phyloP scores from a whole-genome alignment of 1,140 invertebrate genomes.

The Drosophila mojavensis region DNA sequence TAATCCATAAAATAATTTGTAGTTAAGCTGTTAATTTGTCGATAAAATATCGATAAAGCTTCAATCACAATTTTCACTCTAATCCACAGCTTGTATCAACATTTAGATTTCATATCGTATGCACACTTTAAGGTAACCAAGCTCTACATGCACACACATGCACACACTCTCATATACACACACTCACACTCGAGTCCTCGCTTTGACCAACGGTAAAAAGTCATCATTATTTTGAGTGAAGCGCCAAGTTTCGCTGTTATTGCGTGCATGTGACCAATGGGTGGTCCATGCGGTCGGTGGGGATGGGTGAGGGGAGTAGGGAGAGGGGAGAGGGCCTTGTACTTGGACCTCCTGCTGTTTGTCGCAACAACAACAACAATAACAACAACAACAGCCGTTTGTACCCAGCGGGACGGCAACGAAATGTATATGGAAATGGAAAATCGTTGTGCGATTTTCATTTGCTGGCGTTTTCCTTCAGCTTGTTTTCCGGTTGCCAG shows the following conservation, averaged over 20 bases:
- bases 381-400: neutral
- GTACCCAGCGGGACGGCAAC: conserved; percentile 3
- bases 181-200: neutral
- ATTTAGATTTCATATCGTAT: neutral
- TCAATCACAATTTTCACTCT: neutral
- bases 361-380: conserved; percentile 1
- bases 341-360: conserved; percentile 15
- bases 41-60: conserved; percentile 17
- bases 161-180: neutral
- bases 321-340: neutral
- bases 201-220: conserved; percentile 27
- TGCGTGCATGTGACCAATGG: neutral
- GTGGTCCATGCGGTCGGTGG: neutral
- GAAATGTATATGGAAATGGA: conserved; percentile 26
- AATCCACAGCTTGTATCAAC: neutral
- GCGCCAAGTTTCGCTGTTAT: conserved; percentile 11
- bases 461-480: neutral
- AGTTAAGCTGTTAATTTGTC: neutral
- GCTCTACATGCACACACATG: neutral
- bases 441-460: conserved; percentile 23
- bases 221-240: conserved; percentile 41
- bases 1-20: too few relatives aligned
- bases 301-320: too few relatives aligned
- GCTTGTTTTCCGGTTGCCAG: conserved; percentile 10
- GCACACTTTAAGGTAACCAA: neutral